Conservation (phyloP, 2,797 vertebrate species). For the Pseudotriccus pelzelni region DNA sequence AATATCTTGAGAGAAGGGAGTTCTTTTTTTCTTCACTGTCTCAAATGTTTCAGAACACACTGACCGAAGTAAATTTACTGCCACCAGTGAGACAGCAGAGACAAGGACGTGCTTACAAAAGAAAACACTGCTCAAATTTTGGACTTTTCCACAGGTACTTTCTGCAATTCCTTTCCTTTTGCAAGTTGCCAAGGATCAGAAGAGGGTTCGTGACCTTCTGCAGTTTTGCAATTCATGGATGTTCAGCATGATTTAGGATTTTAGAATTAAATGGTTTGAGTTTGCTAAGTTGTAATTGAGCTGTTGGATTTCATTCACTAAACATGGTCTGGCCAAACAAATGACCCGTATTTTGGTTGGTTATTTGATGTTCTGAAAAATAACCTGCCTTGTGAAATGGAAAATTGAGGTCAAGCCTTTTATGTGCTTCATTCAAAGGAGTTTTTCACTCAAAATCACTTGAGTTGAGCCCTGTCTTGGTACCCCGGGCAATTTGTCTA, state of each 20-base stretch:
- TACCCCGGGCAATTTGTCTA: not conserved
- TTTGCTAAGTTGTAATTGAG: not conserved
- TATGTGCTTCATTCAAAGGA: not conserved
- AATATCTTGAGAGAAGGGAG: not conserved
- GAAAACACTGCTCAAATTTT: not conserved
- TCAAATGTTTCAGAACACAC: not conserved
- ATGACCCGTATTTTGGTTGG: not conserved
- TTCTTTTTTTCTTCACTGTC: not conserved
- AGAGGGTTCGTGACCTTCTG: not conserved
- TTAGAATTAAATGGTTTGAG: not conserved
- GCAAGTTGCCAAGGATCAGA: not conserved
- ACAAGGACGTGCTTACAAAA: not conserved
- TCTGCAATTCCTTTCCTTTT: not conserved
- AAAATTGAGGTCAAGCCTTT: conserved; percentile 16
- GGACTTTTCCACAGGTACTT: not conserved
- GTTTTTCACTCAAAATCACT: not conserved
- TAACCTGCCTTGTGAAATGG: not conserved
- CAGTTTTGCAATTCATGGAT: not conserved
- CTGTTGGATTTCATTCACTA: not conserved
- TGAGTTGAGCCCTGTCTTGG: not conserved
- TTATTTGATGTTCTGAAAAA: not conserved
- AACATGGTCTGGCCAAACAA: not conserved
- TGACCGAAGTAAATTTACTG: not conserved
- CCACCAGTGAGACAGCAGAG: not conserved
- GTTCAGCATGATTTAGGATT: not conserved